Conservation (phyloP, 2,113 vertebrate genomes). For the Motacilla alba region DNA sequence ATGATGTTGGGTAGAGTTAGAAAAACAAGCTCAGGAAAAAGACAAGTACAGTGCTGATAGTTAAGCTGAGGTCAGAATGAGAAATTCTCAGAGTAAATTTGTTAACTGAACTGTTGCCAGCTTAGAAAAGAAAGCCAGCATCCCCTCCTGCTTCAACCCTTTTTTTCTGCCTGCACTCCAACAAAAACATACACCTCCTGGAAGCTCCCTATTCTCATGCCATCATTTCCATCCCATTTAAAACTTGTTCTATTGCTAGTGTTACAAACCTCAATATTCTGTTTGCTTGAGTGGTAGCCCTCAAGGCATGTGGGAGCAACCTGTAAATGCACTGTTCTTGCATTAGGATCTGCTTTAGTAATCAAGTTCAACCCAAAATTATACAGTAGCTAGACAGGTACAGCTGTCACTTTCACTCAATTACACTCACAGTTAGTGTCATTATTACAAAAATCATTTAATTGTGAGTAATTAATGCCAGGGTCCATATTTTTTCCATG, state of each 20-base stretch:
- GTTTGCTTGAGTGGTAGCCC: slow-evolving; percentile 15
- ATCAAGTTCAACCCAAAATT: neutral
- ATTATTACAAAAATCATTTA: neutral
- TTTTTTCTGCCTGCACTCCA: neutral
- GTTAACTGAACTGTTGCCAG: neutral
- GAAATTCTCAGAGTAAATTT: neutral
- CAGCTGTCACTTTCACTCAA: neutral
- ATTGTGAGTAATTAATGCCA: neutral
- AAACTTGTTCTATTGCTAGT: neutral
- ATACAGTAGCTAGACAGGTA: neutral
- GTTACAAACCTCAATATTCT: slow-evolving; percentile 16
- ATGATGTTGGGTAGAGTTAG: neutral
- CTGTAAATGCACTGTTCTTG: neutral
- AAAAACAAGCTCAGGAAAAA: neutral
- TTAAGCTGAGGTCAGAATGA: neutral
- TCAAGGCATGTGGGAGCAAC: neutral
- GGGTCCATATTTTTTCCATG: neutral
- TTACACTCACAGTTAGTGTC: neutral
- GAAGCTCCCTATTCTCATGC: neutral
- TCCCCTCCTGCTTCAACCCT: neutral
- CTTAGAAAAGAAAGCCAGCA: neutral
- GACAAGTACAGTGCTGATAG: neutral
- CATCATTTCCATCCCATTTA: neutral
- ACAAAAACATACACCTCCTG: neutral
- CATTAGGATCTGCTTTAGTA: slow-evolving; percentile 21